phyloP scores from a whole-genome alignment of 2,797 vertebrate species.

The Eidolon dupreanum region DNA sequence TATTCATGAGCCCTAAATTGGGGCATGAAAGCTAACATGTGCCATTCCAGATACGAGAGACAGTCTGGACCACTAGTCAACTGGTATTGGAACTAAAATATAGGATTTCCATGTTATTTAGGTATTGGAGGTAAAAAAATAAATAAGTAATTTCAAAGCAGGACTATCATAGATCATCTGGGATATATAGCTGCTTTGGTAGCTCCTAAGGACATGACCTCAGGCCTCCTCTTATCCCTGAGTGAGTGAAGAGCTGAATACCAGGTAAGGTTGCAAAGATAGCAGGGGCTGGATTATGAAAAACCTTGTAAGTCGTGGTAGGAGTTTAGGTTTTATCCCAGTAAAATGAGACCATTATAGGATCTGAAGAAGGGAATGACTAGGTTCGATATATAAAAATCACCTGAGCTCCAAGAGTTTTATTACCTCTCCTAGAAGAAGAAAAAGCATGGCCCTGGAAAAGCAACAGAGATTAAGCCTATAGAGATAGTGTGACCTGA shows the following conservation, averaged over 20 bases:
- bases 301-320: not conserved
- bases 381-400: slow-evolving; percentile 1
- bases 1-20: not conserved
- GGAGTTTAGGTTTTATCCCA: not conserved
- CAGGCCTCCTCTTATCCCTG: not conserved
- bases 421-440: not conserved
- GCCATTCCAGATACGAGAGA: not conserved
- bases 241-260: not conserved
- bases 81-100: not conserved
- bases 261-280: not conserved
- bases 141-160: slow-evolving; percentile 7
- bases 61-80: not conserved
- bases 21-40: not conserved
- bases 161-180: not conserved
- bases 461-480: not conserved
- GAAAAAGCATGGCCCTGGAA: not conserved
- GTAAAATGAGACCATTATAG: not conserved
- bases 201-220: not conserved
- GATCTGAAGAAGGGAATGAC: not conserved
- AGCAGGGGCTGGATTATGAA: not conserved
- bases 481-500: not conserved
- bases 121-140: not conserved
- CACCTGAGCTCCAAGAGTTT: not conserved
- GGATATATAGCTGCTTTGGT: not conserved
- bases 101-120: slow-evolving; percentile 31